phyloP scores from a whole-genome alignment of 1,140 invertebrate genomes.

The Cydia pomonella region DNA sequence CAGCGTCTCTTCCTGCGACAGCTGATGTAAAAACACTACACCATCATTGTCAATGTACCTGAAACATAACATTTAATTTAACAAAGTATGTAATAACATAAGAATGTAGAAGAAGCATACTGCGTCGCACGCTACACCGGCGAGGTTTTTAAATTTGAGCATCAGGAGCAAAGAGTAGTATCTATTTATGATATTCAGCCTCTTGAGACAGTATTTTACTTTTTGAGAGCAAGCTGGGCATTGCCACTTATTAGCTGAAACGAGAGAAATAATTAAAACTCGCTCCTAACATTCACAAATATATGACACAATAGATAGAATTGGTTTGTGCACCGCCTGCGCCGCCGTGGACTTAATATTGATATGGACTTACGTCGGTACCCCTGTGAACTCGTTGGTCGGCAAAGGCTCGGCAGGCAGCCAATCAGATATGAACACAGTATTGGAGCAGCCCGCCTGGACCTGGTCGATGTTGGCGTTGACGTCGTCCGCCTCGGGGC shows the following conservation, averaged over 20 bases:
- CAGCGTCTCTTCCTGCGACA: slow-evolving; percentile 70
- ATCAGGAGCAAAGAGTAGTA: too few species aligned
- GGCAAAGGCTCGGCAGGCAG: slow-evolving; percentile 60
- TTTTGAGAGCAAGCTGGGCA: too few species aligned
- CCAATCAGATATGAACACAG: slow-evolving; percentile 69
- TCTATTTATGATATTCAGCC: too few species aligned
- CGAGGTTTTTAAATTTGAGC: too few species aligned
- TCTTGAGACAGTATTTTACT: too few species aligned
- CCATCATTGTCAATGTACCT: slow-evolving; percentile 83
- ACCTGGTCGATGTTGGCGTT: neutral
- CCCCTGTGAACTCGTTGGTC: slow-evolving; percentile 72
- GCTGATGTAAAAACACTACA: slow-evolving; percentile 80
- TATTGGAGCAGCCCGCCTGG: slow-evolving; percentile 41
- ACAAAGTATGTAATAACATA: neutral
- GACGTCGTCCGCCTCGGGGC: slow-evolving; percentile 40
- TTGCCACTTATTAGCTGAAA: too few species aligned
- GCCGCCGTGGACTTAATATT: neutral
- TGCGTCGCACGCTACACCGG: neutral
- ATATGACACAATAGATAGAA: too few species aligned
- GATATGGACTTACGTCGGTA: slow-evolving; percentile 65
- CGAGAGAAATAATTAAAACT: too few species aligned
- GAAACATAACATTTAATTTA: slow-evolving; percentile 39
- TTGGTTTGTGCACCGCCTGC: too few species aligned
- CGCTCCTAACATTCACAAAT: too few species aligned
- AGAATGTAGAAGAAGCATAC: neutral